A percentile compares a stretch with the other conserved stretches of the same genome.
Conservation (phyloP, 2,113 vertebrate species). For the Lepus europaeus region DNA sequence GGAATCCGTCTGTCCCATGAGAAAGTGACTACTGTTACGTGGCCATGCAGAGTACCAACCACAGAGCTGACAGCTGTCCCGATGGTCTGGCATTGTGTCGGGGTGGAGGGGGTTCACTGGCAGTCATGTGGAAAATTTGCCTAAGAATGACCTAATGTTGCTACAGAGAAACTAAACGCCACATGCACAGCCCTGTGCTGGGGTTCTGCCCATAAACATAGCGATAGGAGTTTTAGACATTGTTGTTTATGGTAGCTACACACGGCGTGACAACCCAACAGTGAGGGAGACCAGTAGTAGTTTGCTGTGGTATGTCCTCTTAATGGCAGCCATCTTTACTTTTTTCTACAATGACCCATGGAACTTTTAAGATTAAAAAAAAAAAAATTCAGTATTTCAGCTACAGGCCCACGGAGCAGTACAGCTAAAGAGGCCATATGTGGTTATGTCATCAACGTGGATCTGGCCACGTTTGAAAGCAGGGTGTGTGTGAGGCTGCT, state of each 20-base stretch:
- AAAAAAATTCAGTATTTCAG: not conserved
- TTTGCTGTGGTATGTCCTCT: not conserved
- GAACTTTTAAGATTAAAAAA: not conserved
- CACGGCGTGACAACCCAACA: not conserved
- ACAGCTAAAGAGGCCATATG: not conserved
- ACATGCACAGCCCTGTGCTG: not conserved
- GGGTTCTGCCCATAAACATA: constrained; percentile 32
- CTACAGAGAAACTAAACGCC: not conserved
- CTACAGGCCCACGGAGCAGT: not conserved
- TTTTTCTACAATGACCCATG: constrained; percentile 28
- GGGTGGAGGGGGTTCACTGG: not conserved
- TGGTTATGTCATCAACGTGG: not conserved
- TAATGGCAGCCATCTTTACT: not conserved
- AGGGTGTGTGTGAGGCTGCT: not conserved
- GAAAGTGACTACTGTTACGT: constrained; percentile 21
- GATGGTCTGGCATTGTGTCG: not conserved
- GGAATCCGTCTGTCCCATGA: not conserved
- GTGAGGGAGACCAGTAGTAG: constrained; percentile 31
- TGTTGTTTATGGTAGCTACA: constrained; percentile 49
- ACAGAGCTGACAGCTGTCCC: not conserved
- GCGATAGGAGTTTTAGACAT: not conserved
- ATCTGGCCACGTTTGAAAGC: not conserved
- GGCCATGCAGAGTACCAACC: not conserved
- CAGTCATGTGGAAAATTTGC: constrained; percentile 35
- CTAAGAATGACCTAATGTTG: not conserved